Base-by-base conservation (phyloP, 2,113 vertebrate genomes). In the Loxodonta africana region DNA sequence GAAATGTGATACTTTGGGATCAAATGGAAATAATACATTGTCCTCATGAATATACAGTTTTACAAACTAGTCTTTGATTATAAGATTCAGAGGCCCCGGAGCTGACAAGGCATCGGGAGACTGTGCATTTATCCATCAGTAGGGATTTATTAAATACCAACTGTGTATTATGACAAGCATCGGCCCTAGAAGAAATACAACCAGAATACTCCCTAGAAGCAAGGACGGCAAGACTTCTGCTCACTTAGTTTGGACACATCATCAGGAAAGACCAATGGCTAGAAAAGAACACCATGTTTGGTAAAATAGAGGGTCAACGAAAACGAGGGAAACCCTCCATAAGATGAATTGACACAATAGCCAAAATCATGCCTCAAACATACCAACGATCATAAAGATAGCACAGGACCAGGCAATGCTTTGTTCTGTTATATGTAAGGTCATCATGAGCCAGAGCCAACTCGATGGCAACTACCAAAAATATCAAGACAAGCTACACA, bases 1-100 rank as follows among this genome's bases (percentile, higher is more conserved):
- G 33, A 95, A 85, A n/a, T 90, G 18, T 83, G 48, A 46, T 33
- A 44, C 65, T 89, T 94, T 51, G 71, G 69, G 69, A 90, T 17
- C 87, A 74, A 76, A 26, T 65, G 48, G 71, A 88, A 48, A 62
- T 11, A 78, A 65, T 76, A 74, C 21, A 80, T 90, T 53, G 53
- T 84, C 37, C 5, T 95, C 74, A 48, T 10, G 12, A 71, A 60
- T 11, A 90, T 14, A 62, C 0, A n/a, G 37, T 77, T 95, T 89
- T 60, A 57, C 9, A 76, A 90, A 53, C 23, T 33, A 83, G 20
- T 57, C 48, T 80, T 65, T 14, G 6, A 81, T 37, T n/a, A 21
- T 88, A 26, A 15, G 46, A 69, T 69, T 88, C 88, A 57, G 69
- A 92, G 95, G 82, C 15, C 26, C 18, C 4, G 0, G 80, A 85